Evolutionary conservation across 2,888 invertebrate species (phyloP).

Genomic region (Limenitis camilla): DNA sequence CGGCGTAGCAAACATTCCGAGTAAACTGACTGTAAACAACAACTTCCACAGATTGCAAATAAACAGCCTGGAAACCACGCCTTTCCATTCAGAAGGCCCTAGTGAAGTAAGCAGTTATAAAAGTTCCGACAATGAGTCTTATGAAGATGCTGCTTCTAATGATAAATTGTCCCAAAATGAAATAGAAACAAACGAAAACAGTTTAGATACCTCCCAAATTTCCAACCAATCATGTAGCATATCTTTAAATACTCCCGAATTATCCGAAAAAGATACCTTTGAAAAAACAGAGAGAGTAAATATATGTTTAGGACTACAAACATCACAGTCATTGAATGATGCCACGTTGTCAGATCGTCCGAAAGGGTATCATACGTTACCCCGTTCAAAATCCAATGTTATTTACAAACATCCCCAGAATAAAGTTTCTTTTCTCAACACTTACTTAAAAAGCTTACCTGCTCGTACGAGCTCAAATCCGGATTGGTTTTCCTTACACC

Average conservation of each 20-base stretch:
- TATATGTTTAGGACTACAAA: constrained; percentile 42
- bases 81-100: constrained; percentile 51
- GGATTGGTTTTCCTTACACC: constrained; percentile 57
- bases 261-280: constrained; percentile 30
- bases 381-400: constrained; percentile 58
- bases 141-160: constrained; percentile 34
- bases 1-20: constrained; percentile 63
- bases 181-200: constrained; percentile 32
- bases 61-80: constrained; percentile 54
- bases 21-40: constrained; percentile 49
- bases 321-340: constrained; percentile 62
- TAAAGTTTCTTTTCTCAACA: constrained; percentile 68
- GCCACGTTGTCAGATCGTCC: constrained; percentile 35
- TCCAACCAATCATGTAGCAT: constrained; percentile 35
- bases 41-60: constrained; percentile 45
- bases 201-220: constrained; percentile 25
- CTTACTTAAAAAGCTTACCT: constrained; percentile 70
- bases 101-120: constrained; percentile 70
- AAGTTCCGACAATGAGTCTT: constrained; percentile 69
- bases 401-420: constrained; percentile 57
- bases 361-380: constrained; percentile 38
- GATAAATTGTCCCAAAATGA: constrained; percentile 23
- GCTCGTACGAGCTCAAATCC: constrained; percentile 56
- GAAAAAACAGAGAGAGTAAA: constrained; percentile 28
- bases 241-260: constrained; percentile 32